Percentiles rank a stretch among this genome's conserved stretches.
Conservation (phyloP, 92 coral and sea anemone genomes). For the Bergia puertoricense region DNA sequence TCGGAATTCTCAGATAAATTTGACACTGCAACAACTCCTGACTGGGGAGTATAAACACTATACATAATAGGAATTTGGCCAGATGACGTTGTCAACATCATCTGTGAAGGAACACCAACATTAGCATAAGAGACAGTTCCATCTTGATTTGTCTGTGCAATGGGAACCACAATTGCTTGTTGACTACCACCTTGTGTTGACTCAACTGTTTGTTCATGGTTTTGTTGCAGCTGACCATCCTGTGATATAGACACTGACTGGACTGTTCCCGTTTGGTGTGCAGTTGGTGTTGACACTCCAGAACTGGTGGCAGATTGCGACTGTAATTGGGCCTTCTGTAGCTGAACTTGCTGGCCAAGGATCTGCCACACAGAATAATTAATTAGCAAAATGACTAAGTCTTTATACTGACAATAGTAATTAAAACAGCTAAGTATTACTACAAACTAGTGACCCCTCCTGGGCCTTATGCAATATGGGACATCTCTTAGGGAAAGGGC, state of each 20-base stretch:
- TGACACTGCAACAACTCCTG: constrained; percentile 79
- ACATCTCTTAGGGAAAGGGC: no score
- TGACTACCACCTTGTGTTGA: constrained; percentile 63
- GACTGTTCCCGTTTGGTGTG: constrained; percentile 35
- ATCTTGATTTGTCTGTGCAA: constrained; percentile 78
- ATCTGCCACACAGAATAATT: constrained; percentile 50
- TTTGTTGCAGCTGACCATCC: constrained; percentile 69
- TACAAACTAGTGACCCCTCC: no score
- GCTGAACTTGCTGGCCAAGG: constrained; percentile 80
- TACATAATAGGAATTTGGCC: constrained; percentile 92
- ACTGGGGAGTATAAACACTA: constrained; percentile 79
- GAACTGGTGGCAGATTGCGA: constrained; percentile 62
- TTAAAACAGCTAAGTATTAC: no score
- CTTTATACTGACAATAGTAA: no score
- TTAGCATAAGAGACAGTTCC: constrained; percentile 81
- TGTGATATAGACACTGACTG: constrained; percentile 44
- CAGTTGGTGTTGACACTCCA: constrained; percentile 29
- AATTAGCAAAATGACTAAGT: not conserved
- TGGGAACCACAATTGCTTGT: constrained; percentile 86
- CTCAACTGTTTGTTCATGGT: constrained; percentile 73
- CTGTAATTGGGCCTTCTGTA: constrained; percentile 80
- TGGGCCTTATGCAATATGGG: no score
- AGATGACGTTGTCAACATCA: constrained; percentile 82
- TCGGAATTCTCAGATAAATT: constrained; percentile 69
- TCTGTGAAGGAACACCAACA: constrained; percentile 78